Conservation (phyloP, 2,113 vertebrate genomes). For the Hymenochirus boettgeri region DNA sequence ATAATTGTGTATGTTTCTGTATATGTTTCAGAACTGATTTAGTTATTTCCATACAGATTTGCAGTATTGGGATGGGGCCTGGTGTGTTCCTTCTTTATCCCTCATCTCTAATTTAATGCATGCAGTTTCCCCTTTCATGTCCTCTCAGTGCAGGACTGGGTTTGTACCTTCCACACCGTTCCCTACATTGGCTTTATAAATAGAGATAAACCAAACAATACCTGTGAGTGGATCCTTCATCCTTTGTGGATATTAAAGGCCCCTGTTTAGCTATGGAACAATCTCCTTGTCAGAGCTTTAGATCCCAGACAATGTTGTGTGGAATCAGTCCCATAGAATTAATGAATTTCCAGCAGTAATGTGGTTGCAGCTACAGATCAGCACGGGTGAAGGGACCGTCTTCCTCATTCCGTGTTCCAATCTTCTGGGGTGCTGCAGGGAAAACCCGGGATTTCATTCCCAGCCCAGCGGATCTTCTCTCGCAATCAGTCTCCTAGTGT, state of each 20-base stretch:
- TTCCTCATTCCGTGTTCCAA: constrained; percentile 16
- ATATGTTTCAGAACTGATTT: too few species aligned
- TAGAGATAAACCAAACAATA: too few species aligned
- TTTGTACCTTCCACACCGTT: too few species aligned
- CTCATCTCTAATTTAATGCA: too few species aligned
- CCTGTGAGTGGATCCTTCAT: constrained; percentile 8
- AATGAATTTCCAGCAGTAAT: not conserved
- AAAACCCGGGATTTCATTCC: constrained; percentile 11
- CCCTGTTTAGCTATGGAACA: constrained; percentile 2
- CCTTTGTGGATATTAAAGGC: constrained; percentile 28
- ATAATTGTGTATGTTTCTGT: too few species aligned
- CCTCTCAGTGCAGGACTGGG: too few species aligned
- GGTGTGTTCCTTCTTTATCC: too few species aligned
- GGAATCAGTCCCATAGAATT: constrained; percentile 3
- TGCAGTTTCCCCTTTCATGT: too few species aligned
- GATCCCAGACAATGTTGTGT: constrained; percentile 1
- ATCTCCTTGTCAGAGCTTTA: not conserved
- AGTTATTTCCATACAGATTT: too few species aligned
- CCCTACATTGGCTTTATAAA: too few species aligned
- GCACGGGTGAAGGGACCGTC: not conserved
- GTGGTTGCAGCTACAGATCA: not conserved
- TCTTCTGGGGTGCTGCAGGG: constrained; percentile 7
- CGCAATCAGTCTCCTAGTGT: constrained; percentile 6
- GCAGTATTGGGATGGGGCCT: too few species aligned
- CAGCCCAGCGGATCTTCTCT: constrained; percentile 6